Conservation (phyloP, 2,113 vertebrate genomes). For the Oreochromis niloticus region DNA sequence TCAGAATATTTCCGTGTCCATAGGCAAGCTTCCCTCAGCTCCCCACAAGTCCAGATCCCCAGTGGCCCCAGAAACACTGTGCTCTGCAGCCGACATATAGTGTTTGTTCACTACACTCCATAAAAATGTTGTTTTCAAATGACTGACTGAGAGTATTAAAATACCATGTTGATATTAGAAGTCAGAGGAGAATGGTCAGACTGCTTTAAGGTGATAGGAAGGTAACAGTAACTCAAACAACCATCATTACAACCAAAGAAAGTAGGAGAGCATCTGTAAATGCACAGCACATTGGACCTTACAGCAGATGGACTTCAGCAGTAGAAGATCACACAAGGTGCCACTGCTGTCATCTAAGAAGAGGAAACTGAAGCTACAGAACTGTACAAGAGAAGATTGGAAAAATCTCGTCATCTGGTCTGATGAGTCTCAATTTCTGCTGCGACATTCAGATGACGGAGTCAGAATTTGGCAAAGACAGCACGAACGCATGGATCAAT, state of each 20-base stretch:
- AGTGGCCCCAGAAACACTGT: not conserved
- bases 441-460: not conserved
- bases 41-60: not conserved
- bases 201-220: not conserved
- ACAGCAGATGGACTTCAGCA: not conserved
- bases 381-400: not conserved
- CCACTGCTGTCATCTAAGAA: not conserved
- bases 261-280: not conserved
- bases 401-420: not conserved
- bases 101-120: constrained; percentile 55
- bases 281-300: not conserved
- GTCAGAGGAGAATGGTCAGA: not conserved
- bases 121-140: not conserved
- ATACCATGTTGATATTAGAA: not conserved
- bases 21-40: not conserved
- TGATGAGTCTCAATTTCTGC: not conserved
- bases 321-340: not conserved
- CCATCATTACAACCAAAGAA: not conserved
- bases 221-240: not conserved
- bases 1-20: not conserved
- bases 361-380: not conserved
- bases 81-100: not conserved
- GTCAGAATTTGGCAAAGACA: accelerated
- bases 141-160: not conserved
- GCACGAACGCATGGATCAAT: not conserved